These are phyloP conservation scores for Aromia moschata DNA, from an alignment of 2,888 invertebrate genomes.

Conservation along the genomic window DNA sequence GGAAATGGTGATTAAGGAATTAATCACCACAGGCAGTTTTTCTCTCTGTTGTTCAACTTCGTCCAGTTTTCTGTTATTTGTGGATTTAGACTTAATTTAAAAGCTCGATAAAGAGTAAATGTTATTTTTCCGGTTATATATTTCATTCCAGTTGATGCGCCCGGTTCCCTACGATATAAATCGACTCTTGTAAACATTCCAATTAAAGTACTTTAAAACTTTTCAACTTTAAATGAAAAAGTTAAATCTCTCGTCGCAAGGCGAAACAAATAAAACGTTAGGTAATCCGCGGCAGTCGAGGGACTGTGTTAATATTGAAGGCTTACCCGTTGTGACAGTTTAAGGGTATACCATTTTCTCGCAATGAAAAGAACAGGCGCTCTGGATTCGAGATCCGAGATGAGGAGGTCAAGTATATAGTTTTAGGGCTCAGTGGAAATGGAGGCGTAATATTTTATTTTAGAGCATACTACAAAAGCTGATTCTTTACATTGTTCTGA, in stretches of 20 bases:
- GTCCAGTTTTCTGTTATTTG: no score
- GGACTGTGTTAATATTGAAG: conserved; percentile 3
- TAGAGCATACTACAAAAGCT: no score
- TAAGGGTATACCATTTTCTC: not conserved
- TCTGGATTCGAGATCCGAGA: not conserved
- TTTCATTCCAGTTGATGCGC: no score
- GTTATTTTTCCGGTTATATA: no score
- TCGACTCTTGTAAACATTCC: not conserved
- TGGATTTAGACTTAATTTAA: no score
- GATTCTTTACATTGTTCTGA: no score
- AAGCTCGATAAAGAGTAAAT: no score
- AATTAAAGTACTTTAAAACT: conserved; percentile 9
- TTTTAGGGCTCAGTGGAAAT: no score
- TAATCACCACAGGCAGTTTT: no score
- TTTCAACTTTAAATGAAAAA: conserved; percentile 15
- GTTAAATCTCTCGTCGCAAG: conserved; percentile 7
- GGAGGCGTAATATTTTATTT: no score
- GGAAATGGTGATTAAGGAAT: no score
- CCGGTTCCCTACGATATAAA: not conserved
- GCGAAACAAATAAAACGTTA: conserved; percentile 1
- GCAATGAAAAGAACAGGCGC: not conserved
- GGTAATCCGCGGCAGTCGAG: not conserved
- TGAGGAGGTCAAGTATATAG: not conserved
- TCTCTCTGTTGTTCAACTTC: no score
- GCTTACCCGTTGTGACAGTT: conserved; percentile 3